Evolutionary conservation across 2,888 invertebrate genomes (phyloP).

Genomic region (Asteroscopus sphinx): DNA sequence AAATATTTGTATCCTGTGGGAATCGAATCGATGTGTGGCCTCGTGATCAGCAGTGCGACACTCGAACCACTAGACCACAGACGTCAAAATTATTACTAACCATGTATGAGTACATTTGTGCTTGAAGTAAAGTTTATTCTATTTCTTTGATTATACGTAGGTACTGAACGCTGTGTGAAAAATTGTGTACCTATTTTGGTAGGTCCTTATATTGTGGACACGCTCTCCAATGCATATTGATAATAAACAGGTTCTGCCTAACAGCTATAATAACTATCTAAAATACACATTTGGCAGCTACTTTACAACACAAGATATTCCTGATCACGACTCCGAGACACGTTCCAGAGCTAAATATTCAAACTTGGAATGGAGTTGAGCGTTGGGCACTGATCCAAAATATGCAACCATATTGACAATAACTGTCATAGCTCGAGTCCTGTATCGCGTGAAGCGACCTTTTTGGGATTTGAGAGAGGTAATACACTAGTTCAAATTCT

Average conservation of each 20-base stretch:
- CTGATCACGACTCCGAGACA: constrained; percentile 36
- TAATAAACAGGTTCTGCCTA: constrained; percentile 2
- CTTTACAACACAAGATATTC: constrained; percentile 40
- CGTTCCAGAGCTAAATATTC: constrained; percentile 54
- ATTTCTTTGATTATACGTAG: too few relatives aligned
- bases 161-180: too few relatives aligned
- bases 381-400: constrained; percentile 48
- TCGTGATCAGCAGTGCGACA: too few relatives aligned
- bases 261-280: constrained; percentile 22
- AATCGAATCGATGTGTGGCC: too few relatives aligned
- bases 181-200: too few relatives aligned
- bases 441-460: constrained; percentile 31
- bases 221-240: neutral
- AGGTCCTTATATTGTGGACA: neutral
- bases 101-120: too few relatives aligned
- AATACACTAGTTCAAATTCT: neutral
- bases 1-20: too few relatives aligned
- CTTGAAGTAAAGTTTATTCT: too few relatives aligned
- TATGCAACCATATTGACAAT: constrained; percentile 53
- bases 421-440: constrained; percentile 36
- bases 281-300: constrained; percentile 36
- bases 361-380: constrained; percentile 29
- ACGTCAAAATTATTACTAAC: too few relatives aligned
- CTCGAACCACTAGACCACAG: too few relatives aligned
- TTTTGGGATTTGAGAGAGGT: constrained; percentile 29